Percentiles rank a stretch among this genome's conserved stretches.
Evolutionary conservation across 1,140 invertebrate genomes (phyloP).

Genomic region (Tenebrio molitor): DNA sequence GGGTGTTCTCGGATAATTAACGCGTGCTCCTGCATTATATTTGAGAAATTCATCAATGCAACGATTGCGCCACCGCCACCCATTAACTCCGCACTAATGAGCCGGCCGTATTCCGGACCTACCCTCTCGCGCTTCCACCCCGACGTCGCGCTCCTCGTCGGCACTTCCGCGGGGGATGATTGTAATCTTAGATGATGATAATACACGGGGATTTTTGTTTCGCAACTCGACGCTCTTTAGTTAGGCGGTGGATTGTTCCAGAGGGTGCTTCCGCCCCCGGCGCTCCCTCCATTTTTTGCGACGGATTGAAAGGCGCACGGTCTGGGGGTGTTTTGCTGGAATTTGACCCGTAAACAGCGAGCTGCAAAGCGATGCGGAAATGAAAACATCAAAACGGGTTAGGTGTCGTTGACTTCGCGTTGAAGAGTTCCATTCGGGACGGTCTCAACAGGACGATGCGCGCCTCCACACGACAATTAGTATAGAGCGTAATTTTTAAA

Average conservation of each 20-base stretch:
- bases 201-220: slow-evolving; percentile 37
- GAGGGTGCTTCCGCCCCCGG: slow-evolving; percentile 7
- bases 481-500: too few species aligned
- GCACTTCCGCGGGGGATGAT: slow-evolving; percentile 40
- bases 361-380: too few species aligned
- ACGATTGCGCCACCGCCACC: slow-evolving; percentile 49
- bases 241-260: slow-evolving; percentile 4
- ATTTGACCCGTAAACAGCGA: not conserved
- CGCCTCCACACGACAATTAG: too few species aligned
- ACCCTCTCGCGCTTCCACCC: slow-evolving; percentile 19
- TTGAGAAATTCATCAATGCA: slow-evolving; percentile 57
- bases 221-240: slow-evolving; percentile 6
- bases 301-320: not conserved
- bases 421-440: too few species aligned
- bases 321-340: too few species aligned
- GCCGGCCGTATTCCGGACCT: slow-evolving; percentile 55
- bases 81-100: slow-evolving; percentile 56
- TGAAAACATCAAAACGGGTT: too few species aligned
- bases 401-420: too few species aligned
- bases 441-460: too few species aligned
- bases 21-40: slow-evolving; percentile 56
- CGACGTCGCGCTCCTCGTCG: slow-evolving; percentile 30
- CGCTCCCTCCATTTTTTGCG: slow-evolving; percentile 12
- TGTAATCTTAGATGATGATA: slow-evolving; percentile 54
- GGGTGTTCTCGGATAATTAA: slow-evolving; percentile 48